Percentiles rank a stretch among this genome's conserved stretches.
phyloP scores from a whole-genome alignment of 2,888 invertebrate genomes.

The Eledone cirrhosa region DNA sequence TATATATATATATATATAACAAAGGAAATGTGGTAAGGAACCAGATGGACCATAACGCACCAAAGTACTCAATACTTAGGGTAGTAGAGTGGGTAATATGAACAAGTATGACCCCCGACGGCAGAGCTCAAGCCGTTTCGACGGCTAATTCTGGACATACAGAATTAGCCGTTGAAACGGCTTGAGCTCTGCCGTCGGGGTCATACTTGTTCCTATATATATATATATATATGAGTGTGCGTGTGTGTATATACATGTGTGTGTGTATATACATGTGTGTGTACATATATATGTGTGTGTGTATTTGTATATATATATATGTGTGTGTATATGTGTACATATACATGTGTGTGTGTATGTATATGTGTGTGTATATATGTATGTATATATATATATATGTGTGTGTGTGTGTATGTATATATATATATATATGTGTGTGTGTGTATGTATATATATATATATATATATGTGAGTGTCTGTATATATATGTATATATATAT shows the following conservation, averaged over 20 bases:
- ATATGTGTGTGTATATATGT: background rate
- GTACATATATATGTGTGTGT: background rate
- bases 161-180: too few species aligned
- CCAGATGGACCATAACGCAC: too few species aligned
- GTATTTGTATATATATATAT: background rate
- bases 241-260: background rate
- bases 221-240: too few species aligned
- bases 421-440: constrained; percentile 1
- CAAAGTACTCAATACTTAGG: too few species aligned
- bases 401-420: background rate
- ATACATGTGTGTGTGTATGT: background rate
- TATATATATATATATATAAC: too few species aligned
- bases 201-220: too few species aligned
- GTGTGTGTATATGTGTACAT: background rate
- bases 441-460: background rate
- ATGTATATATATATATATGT: background rate
- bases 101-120: too few species aligned
- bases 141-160: too few species aligned
- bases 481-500: background rate
- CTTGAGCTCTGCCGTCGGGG: too few species aligned
- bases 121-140: too few species aligned
- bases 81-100: too few species aligned
- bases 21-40: too few species aligned
- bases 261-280: background rate
- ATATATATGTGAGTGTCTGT: background rate